A percentile compares a stretch with the other conserved stretches of the same genome.
phyloP scores from a whole-genome alignment of 2,113 vertebrate species.

The Sus scrofa region T2T-Sscrofa CM000828.6:38247001-38247500 shows the following conservation, averaged over 20 bases:
- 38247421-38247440: neutral
- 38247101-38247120: neutral
- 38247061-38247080: neutral
- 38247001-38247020: constrained; percentile 6
- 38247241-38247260: neutral
- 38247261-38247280: neutral
- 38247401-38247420: neutral
- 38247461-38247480: neutral
- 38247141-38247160: neutral
- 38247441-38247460: constrained; percentile 15
- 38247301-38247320: neutral
- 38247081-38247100: neutral
- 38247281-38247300: neutral
- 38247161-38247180: neutral
- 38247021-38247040: neutral
- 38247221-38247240: neutral
- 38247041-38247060: neutral
- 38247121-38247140: neutral
- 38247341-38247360: neutral
- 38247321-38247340: neutral
- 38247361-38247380: neutral
- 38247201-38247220: neutral
- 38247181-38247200: neutral
- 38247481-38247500: neutral
- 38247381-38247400: neutral